These are phyloP conservation scores for Gephyroberyx darwinii DNA, from an alignment of 2,797 vertebrate genomes.

Conservation along the genomic window DNA sequence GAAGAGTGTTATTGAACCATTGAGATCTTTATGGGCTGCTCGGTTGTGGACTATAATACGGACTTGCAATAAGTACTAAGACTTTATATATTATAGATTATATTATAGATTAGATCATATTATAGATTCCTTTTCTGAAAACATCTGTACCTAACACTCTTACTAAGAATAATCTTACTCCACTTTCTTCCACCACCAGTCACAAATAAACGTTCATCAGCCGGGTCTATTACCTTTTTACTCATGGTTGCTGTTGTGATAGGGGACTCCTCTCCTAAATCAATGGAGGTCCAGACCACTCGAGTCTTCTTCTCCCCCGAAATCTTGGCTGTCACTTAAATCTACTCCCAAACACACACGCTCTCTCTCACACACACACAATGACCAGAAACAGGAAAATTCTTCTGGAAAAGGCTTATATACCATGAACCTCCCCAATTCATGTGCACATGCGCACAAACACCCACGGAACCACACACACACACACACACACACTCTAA, in stretches of 20 bases:
- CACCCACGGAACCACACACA: slow-evolving; percentile 8
- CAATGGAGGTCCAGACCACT: slow-evolving; percentile 79
- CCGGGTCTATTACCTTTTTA: slow-evolving; percentile 63
- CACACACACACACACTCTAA: not conserved
- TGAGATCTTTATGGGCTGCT: too few species aligned
- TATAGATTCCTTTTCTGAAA: too few species aligned
- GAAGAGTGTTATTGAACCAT: too few species aligned
- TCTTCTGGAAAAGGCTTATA: slow-evolving; percentile 57
- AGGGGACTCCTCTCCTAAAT: slow-evolving; percentile 66
- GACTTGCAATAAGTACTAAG: too few species aligned
- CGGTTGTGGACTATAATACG: too few species aligned
- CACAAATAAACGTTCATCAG: not conserved
- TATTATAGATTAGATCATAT: too few species aligned
- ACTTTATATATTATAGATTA: too few species aligned
- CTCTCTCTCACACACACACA: slow-evolving; percentile 21
- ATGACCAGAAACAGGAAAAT: slow-evolving; percentile 38
- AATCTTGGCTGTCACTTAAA: slow-evolving; percentile 67
- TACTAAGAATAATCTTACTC: not conserved
- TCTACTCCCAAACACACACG: slow-evolving; percentile 39
- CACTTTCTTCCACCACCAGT: not conserved
- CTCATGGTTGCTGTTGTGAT: slow-evolving; percentile 65
- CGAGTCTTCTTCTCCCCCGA: slow-evolving; percentile 58
- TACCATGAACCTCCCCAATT: slow-evolving; percentile 48
- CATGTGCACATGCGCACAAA: slow-evolving; percentile 43
- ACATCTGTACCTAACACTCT: too few species aligned